Evolutionary conservation across 2,797 vertebrate genomes (phyloP).

Genomic region (Falco rusticolus): DNA sequence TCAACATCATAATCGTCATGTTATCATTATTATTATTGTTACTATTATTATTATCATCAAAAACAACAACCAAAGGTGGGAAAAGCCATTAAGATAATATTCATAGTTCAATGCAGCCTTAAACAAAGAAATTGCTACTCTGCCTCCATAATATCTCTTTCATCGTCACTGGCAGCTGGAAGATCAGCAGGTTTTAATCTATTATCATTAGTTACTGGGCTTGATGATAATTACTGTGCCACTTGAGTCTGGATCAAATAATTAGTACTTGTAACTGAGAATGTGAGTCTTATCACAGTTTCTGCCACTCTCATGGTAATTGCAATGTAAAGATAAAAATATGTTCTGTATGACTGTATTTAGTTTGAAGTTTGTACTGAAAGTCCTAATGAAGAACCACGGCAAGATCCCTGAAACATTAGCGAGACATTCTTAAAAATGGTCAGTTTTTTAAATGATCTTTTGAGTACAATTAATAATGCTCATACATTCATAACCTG

Average conservation of each 20-base stretch:
- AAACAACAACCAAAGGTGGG: not conserved
- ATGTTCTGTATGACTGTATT: not conserved
- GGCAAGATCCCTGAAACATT: not conserved
- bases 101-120: not conserved
- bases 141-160: not conserved
- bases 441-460: not conserved
- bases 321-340: not conserved
- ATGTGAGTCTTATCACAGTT: constrained; percentile 8
- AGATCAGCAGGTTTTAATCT: constrained; percentile 55
- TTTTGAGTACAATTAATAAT: not conserved
- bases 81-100: not conserved
- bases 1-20: not conserved
- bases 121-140: constrained; percentile 20
- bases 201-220: constrained; percentile 59
- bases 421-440: not conserved
- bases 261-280: constrained; percentile 43
- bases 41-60: not conserved
- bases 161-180: constrained; percentile 53
- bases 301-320: not conserved
- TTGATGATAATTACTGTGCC: constrained; percentile 46
- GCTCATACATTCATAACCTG: not conserved
- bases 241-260: constrained; percentile 2
- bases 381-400: not conserved
- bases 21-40: not conserved
- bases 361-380: not conserved